These are phyloP conservation scores for Elymnias hypermnestra DNA, from an alignment of 1,140 invertebrate genomes.

Conservation along the genomic window DNA sequence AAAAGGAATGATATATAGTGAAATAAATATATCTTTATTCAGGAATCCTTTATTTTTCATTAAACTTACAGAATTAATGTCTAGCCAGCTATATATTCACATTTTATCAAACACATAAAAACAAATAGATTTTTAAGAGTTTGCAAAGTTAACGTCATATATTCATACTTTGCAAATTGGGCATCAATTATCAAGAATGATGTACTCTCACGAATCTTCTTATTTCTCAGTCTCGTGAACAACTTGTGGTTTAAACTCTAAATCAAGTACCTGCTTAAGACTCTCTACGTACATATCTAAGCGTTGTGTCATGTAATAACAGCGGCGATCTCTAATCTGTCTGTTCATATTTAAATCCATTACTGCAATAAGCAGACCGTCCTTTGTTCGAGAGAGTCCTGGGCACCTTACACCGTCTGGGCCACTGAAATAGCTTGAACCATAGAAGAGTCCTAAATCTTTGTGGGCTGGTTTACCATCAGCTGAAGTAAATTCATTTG, in stretches of 20 bases:
- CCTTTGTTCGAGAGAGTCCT: conserved; percentile 89
- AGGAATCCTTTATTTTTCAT: too few species aligned
- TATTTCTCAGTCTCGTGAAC: conserved; percentile 57
- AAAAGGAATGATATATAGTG: too few species aligned
- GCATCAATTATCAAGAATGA: too few species aligned
- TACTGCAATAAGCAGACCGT: conserved; percentile 93
- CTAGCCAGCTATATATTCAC: too few species aligned
- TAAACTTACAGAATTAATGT: too few species aligned
- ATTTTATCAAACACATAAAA: too few species aligned
- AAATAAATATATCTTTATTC: too few species aligned
- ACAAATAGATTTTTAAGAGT: too few species aligned
- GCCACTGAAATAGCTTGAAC: conserved; percentile 95
- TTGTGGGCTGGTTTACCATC: conserved; percentile 94
- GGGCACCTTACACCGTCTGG: conserved; percentile 96
- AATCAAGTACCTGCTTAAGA: conserved; percentile 50
- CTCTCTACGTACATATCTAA: conserved; percentile 91
- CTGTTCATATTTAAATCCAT: conserved; percentile 97
- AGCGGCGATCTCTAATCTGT: conserved; percentile 96
- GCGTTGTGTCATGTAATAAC: conserved; percentile 97
- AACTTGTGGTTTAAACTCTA: conserved; percentile 62
- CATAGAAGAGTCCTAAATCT: conserved; percentile 97
- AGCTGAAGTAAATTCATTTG: conserved; percentile 92
- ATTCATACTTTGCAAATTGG: too few species aligned
- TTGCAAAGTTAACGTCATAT: too few species aligned
- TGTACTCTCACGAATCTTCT: too few species aligned